A percentile compares a stretch with the other conserved stretches of the same genome.
Conservation (phyloP, 2,113 vertebrate species). For the Dipodomys ordii region DNA sequence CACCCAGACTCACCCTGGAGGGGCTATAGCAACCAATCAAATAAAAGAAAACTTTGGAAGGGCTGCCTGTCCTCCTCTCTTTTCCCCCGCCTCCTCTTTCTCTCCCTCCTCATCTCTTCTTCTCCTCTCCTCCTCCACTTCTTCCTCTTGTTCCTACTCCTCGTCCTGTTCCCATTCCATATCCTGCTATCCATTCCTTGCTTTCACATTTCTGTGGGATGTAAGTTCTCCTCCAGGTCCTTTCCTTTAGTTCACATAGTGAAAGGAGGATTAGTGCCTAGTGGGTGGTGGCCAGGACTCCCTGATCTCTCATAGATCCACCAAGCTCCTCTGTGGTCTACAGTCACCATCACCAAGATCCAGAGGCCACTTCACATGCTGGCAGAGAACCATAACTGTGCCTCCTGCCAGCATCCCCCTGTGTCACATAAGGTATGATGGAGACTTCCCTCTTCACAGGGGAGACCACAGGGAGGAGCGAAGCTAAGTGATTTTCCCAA, state of each 20-base stretch:
- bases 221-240: background rate
- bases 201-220: no score
- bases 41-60: background rate
- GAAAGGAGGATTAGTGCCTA: background rate
- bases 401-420: fast-evolving
- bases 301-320: background rate
- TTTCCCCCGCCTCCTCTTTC: background rate
- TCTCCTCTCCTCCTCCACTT: background rate
- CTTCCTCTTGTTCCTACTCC: background rate
- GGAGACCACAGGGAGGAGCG: background rate
- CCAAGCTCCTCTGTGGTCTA: background rate
- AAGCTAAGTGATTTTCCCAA: background rate
- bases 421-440: no score
- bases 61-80: background rate
- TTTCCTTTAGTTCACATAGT: background rate
- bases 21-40: background rate
- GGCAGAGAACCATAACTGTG: background rate
- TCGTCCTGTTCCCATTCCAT: fast-evolving
- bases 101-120: background rate
- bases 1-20: background rate
- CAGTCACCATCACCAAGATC: background rate
- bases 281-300: background rate
- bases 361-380: background rate
- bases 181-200: no score
- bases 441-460: background rate